phyloP scores from a whole-genome alignment of 2,888 invertebrate species.

The Tipula vernalis region DNA sequence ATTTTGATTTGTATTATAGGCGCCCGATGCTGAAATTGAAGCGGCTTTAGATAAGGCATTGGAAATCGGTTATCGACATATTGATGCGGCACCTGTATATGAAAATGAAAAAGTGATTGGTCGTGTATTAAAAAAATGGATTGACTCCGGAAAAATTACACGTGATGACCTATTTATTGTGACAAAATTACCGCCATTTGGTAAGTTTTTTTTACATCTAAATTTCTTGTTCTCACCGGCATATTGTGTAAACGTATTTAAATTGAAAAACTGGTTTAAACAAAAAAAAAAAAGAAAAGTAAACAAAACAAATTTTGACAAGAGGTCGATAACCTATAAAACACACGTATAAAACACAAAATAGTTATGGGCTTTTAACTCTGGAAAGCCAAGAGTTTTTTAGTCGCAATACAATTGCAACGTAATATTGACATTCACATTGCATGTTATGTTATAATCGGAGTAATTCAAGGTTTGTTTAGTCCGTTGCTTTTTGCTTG shows the following conservation, averaged over 20 bases:
- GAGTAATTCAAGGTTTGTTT: too few species aligned
- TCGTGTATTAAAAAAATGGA: constrained; percentile 55
- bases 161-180: constrained; percentile 72
- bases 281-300: not conserved
- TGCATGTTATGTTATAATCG: too few species aligned
- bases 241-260: not conserved
- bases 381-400: too few species aligned
- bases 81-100: constrained; percentile 69
- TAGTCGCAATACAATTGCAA: too few species aligned
- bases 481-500: too few species aligned
- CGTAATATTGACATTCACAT: too few species aligned
- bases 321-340: not conserved
- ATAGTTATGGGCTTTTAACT: too few species aligned
- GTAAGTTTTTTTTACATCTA: constrained; percentile 26
- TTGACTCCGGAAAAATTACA: constrained; percentile 50
- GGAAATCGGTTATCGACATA: constrained; percentile 67
- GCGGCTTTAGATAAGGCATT: constrained; percentile 54
- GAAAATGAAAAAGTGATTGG: constrained; percentile 66
- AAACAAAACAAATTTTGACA: not conserved
- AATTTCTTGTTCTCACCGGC: not conserved
- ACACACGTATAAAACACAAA: too few species aligned
- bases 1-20: constrained; percentile 34
- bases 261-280: not conserved
- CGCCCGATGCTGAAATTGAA: constrained; percentile 53
- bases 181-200: constrained; percentile 63